Percentiles rank a stretch among this genome's conserved stretches.
Conservation (phyloP, 1,140 invertebrate genomes). For the Hirudo medicinalis region DNA sequence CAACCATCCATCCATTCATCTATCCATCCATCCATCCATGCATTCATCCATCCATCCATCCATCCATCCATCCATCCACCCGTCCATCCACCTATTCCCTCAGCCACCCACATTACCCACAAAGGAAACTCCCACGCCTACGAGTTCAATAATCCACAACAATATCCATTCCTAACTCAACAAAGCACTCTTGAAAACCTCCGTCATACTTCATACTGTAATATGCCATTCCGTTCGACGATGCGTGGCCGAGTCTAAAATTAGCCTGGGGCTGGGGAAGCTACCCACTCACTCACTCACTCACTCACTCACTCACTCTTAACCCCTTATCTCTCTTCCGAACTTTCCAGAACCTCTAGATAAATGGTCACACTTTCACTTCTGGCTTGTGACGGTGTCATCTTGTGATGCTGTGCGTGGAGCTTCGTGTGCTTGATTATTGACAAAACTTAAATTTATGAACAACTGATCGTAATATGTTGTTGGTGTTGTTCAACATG, state of each 20-base stretch:
- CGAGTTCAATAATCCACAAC: too few species aligned
- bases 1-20: too few species aligned
- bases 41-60: too few species aligned
- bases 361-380: not conserved
- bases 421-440: not conserved
- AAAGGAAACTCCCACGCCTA: too few species aligned
- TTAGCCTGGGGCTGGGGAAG: not conserved
- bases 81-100: too few species aligned
- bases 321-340: not conserved
- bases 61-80: too few species aligned
- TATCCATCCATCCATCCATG: too few species aligned
- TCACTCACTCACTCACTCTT: slow-evolving; percentile 3
- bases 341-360: not conserved
- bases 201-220: not conserved
- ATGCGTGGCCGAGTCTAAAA: slow-evolving; percentile 4
- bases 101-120: too few species aligned
- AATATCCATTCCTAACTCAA: not conserved
- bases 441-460: not conserved
- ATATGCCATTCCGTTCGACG: not conserved
- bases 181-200: not conserved
- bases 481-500: too few species aligned
- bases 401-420: not conserved
- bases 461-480: not conserved
- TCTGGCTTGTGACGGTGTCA: not conserved
- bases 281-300: not conserved